A percentile compares a stretch with the other conserved stretches of the same genome.
Conservation (phyloP, 2,888 invertebrate genomes). For the Pristionchus mayeri region DNA sequence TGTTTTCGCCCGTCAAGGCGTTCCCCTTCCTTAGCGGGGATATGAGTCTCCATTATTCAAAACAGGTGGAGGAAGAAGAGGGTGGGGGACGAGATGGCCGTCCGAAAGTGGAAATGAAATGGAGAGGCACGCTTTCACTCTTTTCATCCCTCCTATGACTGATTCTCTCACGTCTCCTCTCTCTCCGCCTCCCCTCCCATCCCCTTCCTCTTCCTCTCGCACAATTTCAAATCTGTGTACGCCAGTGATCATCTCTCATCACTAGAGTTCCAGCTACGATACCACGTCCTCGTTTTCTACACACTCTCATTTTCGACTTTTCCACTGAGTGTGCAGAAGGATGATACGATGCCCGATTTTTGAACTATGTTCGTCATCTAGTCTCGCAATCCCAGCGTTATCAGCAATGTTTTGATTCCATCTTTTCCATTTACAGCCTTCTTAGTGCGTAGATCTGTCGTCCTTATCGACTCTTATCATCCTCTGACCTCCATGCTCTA, state of each 20-base stretch:
- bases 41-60: background rate
- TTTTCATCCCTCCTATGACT: slow-evolving; percentile 17
- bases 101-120: slow-evolving; percentile 39
- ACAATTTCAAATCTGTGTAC: slow-evolving; percentile 39
- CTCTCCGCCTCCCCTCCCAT: background rate
- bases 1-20: background rate
- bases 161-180: slow-evolving; percentile 30
- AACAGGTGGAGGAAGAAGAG: background rate
- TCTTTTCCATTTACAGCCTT: no score
- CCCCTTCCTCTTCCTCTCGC: background rate
- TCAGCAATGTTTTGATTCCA: no score
- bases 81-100: background rate
- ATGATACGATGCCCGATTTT: background rate
- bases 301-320: background rate
- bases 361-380: background rate
- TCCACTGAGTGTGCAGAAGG: background rate
- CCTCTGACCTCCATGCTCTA: background rate
- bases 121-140: slow-evolving; percentile 26
- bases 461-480: background rate
- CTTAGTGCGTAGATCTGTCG: no score
- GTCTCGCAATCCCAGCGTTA: no score
- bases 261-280: background rate
- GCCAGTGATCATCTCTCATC: background rate
- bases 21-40: background rate
- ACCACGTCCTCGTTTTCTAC: background rate